Evolutionary conservation across 1,140 invertebrate species (phyloP), one percentile per base, ranked within the genome.

Genomic region (Rhopalosiphum maidis): DNA sequence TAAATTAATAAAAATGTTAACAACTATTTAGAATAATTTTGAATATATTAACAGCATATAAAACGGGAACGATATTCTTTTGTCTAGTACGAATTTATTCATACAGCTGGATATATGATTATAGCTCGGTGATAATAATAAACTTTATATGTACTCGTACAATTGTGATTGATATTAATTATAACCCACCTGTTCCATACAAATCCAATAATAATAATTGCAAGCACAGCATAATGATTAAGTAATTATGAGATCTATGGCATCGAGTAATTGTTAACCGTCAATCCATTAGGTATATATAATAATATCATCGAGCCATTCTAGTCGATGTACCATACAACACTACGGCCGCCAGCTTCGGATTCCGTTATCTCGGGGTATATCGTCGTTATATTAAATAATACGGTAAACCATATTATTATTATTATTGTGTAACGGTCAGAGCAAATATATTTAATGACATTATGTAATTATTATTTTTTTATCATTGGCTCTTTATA

Each of bases 1-100:
- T 77, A 77, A n/a, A 77, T n/a, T 77, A 35, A n/a, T n/a, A n/a
- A n/a, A 77, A 77, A 77, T 77, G 60, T 77, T 77, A 77, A 77
- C 60, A n/a, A 77, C 60, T 77, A 77, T 77, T 77, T 1, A n/a
- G 60, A n/a, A 77, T 77, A 77, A 77, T 77, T 77, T 77, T 77
- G 60, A 77, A 77, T 77, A 77, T 15, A 77, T 77, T 77, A 77
- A 77, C 30, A n/a, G 15, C n/a, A n/a, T 41, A 41, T n/a, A 6
- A 18, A 77, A 77, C 60, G 60, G n/a, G 18, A 77, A 77, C 60
- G 60, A 68, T 68, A 68, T 15, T n/a, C 4, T 68, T 51, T 77
- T 77, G 60, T 77, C 30, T n/a, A n/a, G n/a, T 77, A 18, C n/a
- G n/a, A 18, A 18, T 1, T 18, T 77, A n/a, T 18, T 6, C n/a